Evolutionary conservation across 2,888 invertebrate genomes (phyloP), one percentile per base, ranked within the genome.

Genomic region (Tinea trinotella): DNA sequence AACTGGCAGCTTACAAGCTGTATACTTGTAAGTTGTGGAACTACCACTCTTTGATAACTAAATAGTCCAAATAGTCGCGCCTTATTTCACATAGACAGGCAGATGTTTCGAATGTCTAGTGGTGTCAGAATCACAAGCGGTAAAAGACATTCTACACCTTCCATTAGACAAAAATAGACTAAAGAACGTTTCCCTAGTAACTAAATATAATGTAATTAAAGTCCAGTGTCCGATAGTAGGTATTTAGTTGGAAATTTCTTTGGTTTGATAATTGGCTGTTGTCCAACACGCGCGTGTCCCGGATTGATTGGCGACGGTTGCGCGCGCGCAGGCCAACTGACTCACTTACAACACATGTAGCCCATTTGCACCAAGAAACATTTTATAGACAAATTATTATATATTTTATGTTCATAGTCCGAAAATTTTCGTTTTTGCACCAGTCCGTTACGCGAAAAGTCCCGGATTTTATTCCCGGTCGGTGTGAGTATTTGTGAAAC

Each of bases 311-410:
- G 52, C 52, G 34, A 18, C 3, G 19, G 55, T 54, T 59, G 60
- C 58, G 58, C 61, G 59, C 55, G 59, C 61, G 62, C 56, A 54
- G 59, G 56, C 60, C 64, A 63, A 67, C 61, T 66, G 66, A 67
- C 59, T 65, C 65, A 66, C 52, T 54, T 35, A 15, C 18, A 19
- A 54, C 46, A 34, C 34, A 30, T 54, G 48, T 30, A 34, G 15
- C 49, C 20, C 49, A 22, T 49, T 49, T 49, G 49, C 46, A 40
- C 5, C n/a, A 5, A 13, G 13, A 6, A 7, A 40, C 12, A 7
- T 40, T 40, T 7, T 40, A 5, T 40, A 7, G 40, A 5, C 24
- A 24, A 5, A 36, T 4, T 7, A 36, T 12, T 4, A 7, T 36
- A 36, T 5, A 12, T 36, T 36, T 36, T 6, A 36, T n/a, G 12